These are phyloP conservation scores for Macaria notata DNA, from an alignment of 2,888 invertebrate species.

Conservation along the genomic window DNA sequence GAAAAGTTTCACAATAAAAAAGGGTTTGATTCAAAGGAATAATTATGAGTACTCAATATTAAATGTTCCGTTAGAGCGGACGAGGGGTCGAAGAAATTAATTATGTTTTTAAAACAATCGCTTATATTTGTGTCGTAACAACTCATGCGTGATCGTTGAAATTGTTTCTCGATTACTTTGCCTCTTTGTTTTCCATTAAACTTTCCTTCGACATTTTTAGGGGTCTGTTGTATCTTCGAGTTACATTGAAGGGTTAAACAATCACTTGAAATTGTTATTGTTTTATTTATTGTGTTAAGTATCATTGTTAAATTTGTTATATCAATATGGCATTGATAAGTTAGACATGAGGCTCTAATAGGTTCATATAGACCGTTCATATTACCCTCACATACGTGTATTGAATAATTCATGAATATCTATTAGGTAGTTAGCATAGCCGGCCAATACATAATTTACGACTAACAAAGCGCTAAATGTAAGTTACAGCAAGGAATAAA, in stretches of 20 bases:
- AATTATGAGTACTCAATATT: slow-evolving; percentile 81
- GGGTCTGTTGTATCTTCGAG: slow-evolving; percentile 18
- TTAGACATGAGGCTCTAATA: background rate
- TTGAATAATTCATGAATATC: background rate
- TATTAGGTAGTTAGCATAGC: background rate
- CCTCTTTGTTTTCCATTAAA: slow-evolving; percentile 77
- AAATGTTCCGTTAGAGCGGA: slow-evolving; percentile 76
- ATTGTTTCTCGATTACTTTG: slow-evolving; percentile 79
- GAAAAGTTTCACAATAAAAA: slow-evolving; percentile 63
- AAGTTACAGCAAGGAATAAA: too few species aligned
- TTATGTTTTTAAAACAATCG: slow-evolving; percentile 82
- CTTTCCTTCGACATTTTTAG: slow-evolving; percentile 57
- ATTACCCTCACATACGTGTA: background rate
- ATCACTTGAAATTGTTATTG: slow-evolving; percentile 26
- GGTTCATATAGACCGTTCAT: background rate
- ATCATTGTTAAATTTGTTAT: background rate
- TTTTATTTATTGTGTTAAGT: background rate
- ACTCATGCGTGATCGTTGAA: slow-evolving; percentile 78
- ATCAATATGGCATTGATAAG: background rate
- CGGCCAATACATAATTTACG: too few species aligned
- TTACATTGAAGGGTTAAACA: slow-evolving; percentile 38
- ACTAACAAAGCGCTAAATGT: too few species aligned
- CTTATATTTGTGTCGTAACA: slow-evolving; percentile 73
- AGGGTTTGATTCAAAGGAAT: slow-evolving; percentile 77
- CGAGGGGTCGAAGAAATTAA: slow-evolving; percentile 78